Evolutionary conservation across 2,888 invertebrate species (phyloP).

Genomic region (Cotesia congregata): DNA sequence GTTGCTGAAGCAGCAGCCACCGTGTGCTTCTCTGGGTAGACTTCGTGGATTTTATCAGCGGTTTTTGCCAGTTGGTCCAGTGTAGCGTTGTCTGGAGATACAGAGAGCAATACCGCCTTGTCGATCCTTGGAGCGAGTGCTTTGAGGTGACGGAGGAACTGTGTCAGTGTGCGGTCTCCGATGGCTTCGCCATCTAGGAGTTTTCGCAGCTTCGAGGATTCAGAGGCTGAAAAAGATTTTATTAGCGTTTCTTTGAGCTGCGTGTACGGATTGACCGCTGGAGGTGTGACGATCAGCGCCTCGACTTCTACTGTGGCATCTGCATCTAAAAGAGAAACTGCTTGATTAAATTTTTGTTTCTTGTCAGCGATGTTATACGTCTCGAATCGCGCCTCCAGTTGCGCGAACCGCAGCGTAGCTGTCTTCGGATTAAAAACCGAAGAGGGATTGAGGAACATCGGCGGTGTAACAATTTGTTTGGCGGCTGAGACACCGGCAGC

Average conservation of each 20-base stretch:
- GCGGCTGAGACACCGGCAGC: background rate
- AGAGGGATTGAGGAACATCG: background rate
- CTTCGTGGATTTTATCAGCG: too few species aligned
- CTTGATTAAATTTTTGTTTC: constrained; percentile 11
- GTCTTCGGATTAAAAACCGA: constrained; percentile 14
- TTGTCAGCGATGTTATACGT: background rate
- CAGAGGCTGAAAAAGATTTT: constrained; percentile 43
- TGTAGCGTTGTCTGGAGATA: too few species aligned
- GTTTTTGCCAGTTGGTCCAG: too few species aligned
- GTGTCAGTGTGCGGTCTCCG: constrained; percentile 5
- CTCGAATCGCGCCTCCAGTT: constrained; percentile 23
- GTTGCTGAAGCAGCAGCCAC: too few species aligned
- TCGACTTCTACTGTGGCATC: constrained; percentile 22
- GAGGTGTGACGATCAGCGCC: constrained; percentile 46
- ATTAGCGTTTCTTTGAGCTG: constrained; percentile 56
- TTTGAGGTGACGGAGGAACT: too few species aligned
- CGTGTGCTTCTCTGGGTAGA: too few species aligned
- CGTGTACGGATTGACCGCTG: constrained; percentile 43
- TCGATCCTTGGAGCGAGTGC: too few species aligned
- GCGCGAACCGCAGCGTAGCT: constrained; percentile 28
- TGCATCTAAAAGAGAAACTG: constrained; percentile 7
- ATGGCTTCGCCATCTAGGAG: constrained; percentile 28
- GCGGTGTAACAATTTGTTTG: too few species aligned
- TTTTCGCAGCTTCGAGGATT: constrained; percentile 29
- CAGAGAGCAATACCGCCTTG: too few species aligned